Evolutionary conservation across 2,888 invertebrate species (phyloP).

Genomic region (Troglohyphantes excavatus): DNA sequence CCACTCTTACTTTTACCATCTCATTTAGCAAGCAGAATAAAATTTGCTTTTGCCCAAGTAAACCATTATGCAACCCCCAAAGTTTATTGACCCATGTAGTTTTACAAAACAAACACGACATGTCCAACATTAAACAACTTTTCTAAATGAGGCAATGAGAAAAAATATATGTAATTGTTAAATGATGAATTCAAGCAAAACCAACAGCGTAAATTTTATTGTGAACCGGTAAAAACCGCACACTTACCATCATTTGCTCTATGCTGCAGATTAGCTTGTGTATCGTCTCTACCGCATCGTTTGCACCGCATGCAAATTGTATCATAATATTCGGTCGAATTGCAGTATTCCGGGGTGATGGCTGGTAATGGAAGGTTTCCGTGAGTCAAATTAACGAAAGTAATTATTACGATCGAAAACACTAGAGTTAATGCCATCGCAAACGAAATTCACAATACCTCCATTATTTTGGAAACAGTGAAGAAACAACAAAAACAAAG

Average conservation of each 20-base stretch:
- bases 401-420: constrained; percentile 37
- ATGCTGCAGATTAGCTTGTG: constrained; percentile 47
- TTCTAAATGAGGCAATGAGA: too few relatives aligned
- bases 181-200: too few relatives aligned
- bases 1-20: too few relatives aligned
- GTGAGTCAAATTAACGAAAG: constrained; percentile 16
- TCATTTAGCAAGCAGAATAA: too few relatives aligned
- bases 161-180: too few relatives aligned
- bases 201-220: background rate
- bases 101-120: too few relatives aligned
- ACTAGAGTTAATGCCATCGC: constrained; percentile 32
- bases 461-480: constrained; percentile 14
- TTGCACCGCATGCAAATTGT: constrained; percentile 64
- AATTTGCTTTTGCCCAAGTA: background rate
- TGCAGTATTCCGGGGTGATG: constrained; percentile 63
- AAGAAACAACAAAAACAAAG: background rate
- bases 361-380: constrained; percentile 64
- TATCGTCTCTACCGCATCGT: constrained; percentile 70
- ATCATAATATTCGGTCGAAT: constrained; percentile 69
- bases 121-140: too few relatives aligned
- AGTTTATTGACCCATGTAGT: constrained; percentile 16
- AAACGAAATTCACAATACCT: background rate
- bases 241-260: constrained; percentile 62
- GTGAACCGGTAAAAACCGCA: background rate
- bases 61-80: constrained; percentile 1